phyloP scores from a whole-genome alignment of 2,888 invertebrate species.

The Zaprionus bogoriensis region DNA sequence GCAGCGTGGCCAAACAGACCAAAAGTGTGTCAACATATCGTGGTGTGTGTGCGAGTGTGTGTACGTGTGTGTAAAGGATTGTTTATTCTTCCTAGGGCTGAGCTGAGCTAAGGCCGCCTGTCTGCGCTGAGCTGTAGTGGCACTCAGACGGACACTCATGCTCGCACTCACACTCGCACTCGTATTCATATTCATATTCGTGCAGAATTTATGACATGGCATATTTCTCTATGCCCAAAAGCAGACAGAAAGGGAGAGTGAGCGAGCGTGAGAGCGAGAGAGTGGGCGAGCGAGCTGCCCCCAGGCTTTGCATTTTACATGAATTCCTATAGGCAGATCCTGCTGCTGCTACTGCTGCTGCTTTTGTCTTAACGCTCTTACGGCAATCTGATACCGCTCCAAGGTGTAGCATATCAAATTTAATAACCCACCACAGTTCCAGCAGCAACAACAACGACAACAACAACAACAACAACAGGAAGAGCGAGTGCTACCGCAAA shows the following conservation, averaged over 20 bases:
- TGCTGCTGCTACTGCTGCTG: slow-evolving; percentile 10
- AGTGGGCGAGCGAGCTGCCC: too few species aligned
- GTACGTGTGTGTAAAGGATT: slow-evolving; percentile 54
- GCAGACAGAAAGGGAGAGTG: neutral
- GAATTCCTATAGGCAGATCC: slow-evolving; percentile 46
- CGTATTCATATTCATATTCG: slow-evolving; percentile 43
- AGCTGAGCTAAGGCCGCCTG: slow-evolving; percentile 1
- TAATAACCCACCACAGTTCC: slow-evolving; percentile 60
- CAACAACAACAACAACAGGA: slow-evolving; percentile 15
- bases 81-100: slow-evolving; percentile 39
- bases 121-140: slow-evolving; percentile 7
- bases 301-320: slow-evolving; percentile 66
- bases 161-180: slow-evolving; percentile 10
- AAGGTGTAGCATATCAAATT: slow-evolving; percentile 76
- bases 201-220: slow-evolving; percentile 73
- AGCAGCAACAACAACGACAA: slow-evolving; percentile 18
- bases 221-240: slow-evolving; percentile 61
- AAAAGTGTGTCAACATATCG: slow-evolving; percentile 68
- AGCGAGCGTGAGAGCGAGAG: too few species aligned
- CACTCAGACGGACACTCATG: slow-evolving; percentile 11
- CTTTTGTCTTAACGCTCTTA: slow-evolving; percentile 66
- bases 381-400: slow-evolving; percentile 66
- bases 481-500: slow-evolving; percentile 40
- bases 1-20: slow-evolving; percentile 4
- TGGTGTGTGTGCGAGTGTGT: slow-evolving; percentile 20